Base-by-base conservation (phyloP, 2,888 invertebrate species). In the Panzeria rudis region DNA sequence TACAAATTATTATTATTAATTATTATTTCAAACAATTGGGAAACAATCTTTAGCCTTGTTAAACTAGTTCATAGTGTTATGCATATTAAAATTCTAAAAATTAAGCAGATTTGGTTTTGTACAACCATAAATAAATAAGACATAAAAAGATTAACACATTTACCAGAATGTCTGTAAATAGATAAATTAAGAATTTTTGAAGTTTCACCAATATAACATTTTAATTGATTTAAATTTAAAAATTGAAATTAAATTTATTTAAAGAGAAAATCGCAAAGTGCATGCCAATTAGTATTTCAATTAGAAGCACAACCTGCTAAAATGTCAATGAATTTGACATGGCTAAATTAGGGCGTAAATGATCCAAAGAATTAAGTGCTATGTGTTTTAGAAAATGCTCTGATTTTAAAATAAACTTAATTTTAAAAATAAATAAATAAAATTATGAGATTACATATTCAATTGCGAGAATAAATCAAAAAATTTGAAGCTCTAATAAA, bases 101-200 rank as follows among this genome's bases (percentile, higher is more conserved):
- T 25, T 25, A 25, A 17, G 3, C 25, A 17, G 29, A 44, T 17
- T 13, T 56, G 17, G 25, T 69, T 41, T 17, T 7, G 15, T 8
- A 17, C 41, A 71, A 29, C 4, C 17, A 20, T 20, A 44, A 41
- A 29, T 20, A 11, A 13, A 11, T 17, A 3, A 47, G 17, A 6
- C 59, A 35, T 35, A 50, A 61, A 50, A n/a, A 47, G 50, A 61
- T 73, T 61, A 61, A 47, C 32, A 73, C 23, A n/a, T 50, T 61
- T 47, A 23, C 3, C 35, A 35, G n/a, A 59, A 7, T 32, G 9
- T 72, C 23, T 61, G 20, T n/a, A n/a, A 47, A 50, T 35, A 13
- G 6, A 20, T 54, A 41, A 56, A 25, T 72, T 20, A 41, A 72
- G 2, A 7, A 71, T 59, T 17, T 59, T 11, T 44, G 50, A 73